These are phyloP conservation scores for Linyphia triangularis DNA, from an alignment of 2,888 invertebrate species.

Conservation along the genomic window DNA sequence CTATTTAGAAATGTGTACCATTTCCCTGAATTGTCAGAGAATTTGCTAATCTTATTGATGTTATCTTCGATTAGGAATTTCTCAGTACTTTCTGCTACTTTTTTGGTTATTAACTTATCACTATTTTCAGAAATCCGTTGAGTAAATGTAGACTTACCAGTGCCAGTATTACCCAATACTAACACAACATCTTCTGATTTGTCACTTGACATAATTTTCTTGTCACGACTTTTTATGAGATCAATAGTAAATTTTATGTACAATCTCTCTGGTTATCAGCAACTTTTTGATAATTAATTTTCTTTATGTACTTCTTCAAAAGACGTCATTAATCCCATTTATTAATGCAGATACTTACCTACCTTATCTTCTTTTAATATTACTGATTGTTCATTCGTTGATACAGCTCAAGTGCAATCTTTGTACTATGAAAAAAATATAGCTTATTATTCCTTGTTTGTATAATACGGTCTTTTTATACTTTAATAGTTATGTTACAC, in stretches of 20 bases:
- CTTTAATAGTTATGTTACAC: no score
- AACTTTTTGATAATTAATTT: no score
- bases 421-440: no score
- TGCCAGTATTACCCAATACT: constrained; percentile 14
- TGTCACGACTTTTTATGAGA: neutral
- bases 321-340: no score
- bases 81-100: neutral
- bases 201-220: neutral
- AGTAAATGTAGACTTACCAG: constrained; percentile 22
- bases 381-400: no score
- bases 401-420: no score
- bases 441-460: no score
- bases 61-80: constrained; percentile 6
- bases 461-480: no score
- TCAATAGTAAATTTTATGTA: constrained; percentile 18
- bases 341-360: no score
- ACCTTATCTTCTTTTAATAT: no score
- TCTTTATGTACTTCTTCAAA: no score
- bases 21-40: neutral
- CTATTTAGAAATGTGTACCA: constrained; percentile 6
- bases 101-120: neutral
- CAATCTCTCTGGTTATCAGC: neutral
- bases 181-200: neutral
- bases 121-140: constrained; percentile 20
- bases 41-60: no score